These are phyloP conservation scores for Cyphomyrmex costatus DNA, from an alignment of 1,140 invertebrate species.

Conservation along the genomic window DNA sequence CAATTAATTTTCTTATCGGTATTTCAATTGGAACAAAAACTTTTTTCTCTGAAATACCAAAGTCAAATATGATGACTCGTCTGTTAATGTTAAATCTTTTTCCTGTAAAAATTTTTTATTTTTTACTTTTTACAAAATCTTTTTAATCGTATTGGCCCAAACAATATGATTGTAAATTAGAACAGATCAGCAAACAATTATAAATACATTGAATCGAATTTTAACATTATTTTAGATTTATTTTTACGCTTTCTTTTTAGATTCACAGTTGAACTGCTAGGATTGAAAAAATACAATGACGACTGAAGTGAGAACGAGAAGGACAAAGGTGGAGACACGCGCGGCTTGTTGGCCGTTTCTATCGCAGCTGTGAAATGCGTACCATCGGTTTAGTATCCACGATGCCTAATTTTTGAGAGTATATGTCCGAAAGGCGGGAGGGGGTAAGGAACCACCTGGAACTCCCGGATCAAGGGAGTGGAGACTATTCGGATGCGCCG, in stretches of 20 bases:
- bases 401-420: constrained; percentile 76
- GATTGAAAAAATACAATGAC: constrained; percentile 10
- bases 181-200: too few species aligned
- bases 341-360: constrained; percentile 1
- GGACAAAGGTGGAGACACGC: constrained; percentile 49
- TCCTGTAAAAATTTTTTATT: too few species aligned
- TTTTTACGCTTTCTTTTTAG: neutral
- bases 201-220: neutral
- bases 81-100: too few species aligned
- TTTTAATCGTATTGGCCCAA: too few species aligned
- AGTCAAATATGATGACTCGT: too few species aligned
- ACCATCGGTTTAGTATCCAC: constrained; percentile 65
- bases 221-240: neutral
- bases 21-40: too few species aligned
- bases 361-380: constrained; percentile 68
- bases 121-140: too few species aligned
- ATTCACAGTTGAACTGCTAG: neutral
- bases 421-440: constrained; percentile 37
- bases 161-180: too few species aligned
- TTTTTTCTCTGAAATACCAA: too few species aligned
- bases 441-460: constrained; percentile 82
- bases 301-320: neutral
- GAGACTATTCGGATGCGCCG: constrained; percentile 83
- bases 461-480: constrained; percentile 77
- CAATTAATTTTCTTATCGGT: too few species aligned